Conservation (phyloP, 2,888 invertebrate species). For the Euspilapteryx auroguttella region DNA sequence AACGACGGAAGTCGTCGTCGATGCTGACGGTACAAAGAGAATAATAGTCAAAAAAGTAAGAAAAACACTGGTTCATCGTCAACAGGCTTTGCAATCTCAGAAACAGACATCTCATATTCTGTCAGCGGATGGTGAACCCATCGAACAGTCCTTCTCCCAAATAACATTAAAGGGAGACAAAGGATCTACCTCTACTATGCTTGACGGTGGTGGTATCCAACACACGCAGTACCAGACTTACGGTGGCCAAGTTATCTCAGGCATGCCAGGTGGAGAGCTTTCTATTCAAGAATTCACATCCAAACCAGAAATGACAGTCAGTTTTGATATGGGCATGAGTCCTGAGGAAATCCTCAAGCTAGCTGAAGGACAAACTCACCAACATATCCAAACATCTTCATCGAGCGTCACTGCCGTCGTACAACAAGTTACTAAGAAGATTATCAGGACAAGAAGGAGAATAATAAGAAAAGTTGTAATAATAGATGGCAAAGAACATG, state of each 20-base stretch:
- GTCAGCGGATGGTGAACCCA: constrained; percentile 58
- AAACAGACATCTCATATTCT: constrained; percentile 59
- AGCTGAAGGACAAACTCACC: constrained; percentile 32
- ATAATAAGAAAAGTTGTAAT: constrained; percentile 77
- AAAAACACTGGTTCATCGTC: constrained; percentile 67
- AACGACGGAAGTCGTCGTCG: constrained; percentile 79
- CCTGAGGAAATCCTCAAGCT: constrained; percentile 46
- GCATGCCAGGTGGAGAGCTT: constrained; percentile 64
- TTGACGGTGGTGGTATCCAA: constrained; percentile 65
- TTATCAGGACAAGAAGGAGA: constrained; percentile 73
- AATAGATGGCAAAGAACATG: constrained; percentile 81
- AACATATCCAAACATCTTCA: constrained; percentile 62
- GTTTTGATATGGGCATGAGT: constrained; percentile 56
- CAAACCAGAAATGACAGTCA: constrained; percentile 62
- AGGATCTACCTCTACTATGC: constrained; percentile 57
- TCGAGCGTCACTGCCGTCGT: constrained; percentile 79
- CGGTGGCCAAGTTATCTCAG: constrained; percentile 65
- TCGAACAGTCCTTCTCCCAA: constrained; percentile 67
- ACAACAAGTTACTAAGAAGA: constrained; percentile 77
- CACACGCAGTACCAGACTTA: constrained; percentile 65
- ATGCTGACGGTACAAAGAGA: constrained; percentile 78
- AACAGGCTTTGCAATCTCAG: constrained; percentile 66
- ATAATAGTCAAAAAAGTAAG: constrained; percentile 77
- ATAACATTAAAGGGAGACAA: constrained; percentile 69
- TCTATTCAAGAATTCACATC: constrained; percentile 68